phyloP scores from a whole-genome alignment of 2,888 invertebrate species.

The Drosophila demipolita region DNA sequence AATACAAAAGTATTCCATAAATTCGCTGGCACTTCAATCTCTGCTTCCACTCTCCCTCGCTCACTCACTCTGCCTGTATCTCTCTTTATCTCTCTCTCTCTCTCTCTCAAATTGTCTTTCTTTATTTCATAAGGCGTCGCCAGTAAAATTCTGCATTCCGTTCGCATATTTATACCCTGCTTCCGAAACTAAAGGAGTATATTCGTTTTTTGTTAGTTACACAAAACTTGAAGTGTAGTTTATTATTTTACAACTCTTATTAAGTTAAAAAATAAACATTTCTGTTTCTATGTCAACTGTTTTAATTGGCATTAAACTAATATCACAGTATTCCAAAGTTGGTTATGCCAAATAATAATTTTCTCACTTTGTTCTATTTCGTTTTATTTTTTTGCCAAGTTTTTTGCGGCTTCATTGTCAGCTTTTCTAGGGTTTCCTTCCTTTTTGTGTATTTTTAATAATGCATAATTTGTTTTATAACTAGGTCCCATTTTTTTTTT shows the following conservation, averaged over 20 bases:
- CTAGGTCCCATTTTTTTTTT: conserved; percentile 47
- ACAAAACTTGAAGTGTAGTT: neutral
- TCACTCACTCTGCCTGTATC: neutral
- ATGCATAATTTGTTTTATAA: conserved; percentile 79
- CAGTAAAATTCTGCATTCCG: conserved; percentile 69
- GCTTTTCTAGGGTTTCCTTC: conserved; percentile 44
- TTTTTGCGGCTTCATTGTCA: conserved; percentile 76
- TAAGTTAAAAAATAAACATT: neutral
- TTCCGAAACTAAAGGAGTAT: neutral
- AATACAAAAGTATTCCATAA: conserved; percentile 72
- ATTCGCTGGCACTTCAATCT: conserved; percentile 78
- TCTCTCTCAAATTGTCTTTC: conserved; percentile 1
- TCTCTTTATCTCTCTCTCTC: neutral
- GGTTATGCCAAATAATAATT: neutral
- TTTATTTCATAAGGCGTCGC: conserved; percentile 48
- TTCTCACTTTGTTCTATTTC: conserved; percentile 5
- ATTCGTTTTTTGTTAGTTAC: neutral
- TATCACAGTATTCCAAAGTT: neutral
- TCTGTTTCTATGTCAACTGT: neutral
- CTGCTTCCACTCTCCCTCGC: conserved; percentile 3
- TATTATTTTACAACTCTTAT: neutral
- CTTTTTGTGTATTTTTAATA: conserved; percentile 70
- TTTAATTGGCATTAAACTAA: neutral
- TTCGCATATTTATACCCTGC: conserved; percentile 40
- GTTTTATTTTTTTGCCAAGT: conserved; percentile 48